Conservation (phyloP, 2,888 invertebrate species). For the Ceramica pisi region DNA sequence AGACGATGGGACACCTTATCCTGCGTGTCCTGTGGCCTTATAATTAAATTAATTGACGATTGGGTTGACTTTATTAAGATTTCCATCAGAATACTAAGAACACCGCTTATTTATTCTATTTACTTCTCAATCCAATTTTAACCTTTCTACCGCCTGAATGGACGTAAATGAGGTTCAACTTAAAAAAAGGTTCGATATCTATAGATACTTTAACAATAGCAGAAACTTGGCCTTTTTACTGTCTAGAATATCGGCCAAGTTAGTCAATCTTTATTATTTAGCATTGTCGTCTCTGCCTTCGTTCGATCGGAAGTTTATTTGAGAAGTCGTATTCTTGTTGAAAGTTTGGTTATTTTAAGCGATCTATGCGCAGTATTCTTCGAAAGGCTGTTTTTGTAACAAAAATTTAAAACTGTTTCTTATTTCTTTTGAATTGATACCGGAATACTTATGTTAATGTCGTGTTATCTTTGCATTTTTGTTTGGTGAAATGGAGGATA, state of each 20-base stretch:
- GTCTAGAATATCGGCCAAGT: conserved; percentile 40
- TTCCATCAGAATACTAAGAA: background rate
- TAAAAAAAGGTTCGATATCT: conserved; percentile 40
- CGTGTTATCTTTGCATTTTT: background rate
- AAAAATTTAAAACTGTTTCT: conserved; percentile 28
- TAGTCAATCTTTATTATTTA: conserved; percentile 60
- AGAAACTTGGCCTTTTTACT: conserved; percentile 29
- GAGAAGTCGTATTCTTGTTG: conserved; percentile 42
- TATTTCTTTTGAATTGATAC: conserved; percentile 32
- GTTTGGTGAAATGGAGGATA: background rate
- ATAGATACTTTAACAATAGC: conserved; percentile 34
- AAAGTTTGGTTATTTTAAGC: conserved; percentile 57
- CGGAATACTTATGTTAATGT: conserved; percentile 3
- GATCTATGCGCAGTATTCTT: conserved; percentile 29
- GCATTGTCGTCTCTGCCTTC: conserved; percentile 44
- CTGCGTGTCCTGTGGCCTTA: background rate
- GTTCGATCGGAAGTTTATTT: conserved; percentile 46
- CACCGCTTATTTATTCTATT: background rate
- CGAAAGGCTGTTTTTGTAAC: conserved; percentile 33
- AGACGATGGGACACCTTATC: background rate
- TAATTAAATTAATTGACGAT: no score
- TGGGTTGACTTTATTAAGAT: background rate
- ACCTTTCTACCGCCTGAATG: background rate
- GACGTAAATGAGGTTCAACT: conserved; percentile 27
- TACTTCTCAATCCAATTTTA: background rate